Evolutionary conservation across 1,140 invertebrate species (phyloP).

Genomic region (Aplysia californica): DNA sequence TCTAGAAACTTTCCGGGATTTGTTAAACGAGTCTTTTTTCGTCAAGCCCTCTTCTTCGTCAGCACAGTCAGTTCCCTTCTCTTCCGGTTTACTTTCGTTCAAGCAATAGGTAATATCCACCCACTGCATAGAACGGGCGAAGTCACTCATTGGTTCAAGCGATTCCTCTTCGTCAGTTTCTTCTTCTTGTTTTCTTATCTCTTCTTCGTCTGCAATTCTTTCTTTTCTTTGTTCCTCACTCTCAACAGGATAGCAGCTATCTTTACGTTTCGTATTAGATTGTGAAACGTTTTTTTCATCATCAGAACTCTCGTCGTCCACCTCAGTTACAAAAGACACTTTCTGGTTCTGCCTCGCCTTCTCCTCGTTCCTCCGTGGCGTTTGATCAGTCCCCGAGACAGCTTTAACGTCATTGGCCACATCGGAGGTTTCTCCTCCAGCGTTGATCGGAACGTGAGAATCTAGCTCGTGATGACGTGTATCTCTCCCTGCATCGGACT

Average conservation of each 20-base stretch:
- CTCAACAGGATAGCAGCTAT: background rate
- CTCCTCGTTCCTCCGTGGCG: too few relatives aligned
- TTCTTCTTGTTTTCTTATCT: background rate
- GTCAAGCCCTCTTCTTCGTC: background rate
- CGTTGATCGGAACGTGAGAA: too few relatives aligned
- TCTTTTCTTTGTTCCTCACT: too few relatives aligned
- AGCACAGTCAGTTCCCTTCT: background rate
- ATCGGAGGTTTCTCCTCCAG: too few relatives aligned
- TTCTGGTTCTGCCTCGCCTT: too few relatives aligned
- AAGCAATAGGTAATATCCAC: constrained; percentile 24
- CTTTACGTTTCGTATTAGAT: background rate
- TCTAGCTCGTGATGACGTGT: too few relatives aligned
- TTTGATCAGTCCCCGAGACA: too few relatives aligned
- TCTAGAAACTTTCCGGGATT: constrained; percentile 4
- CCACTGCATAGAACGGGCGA: constrained; percentile 16
- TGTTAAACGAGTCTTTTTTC: constrained; percentile 2
- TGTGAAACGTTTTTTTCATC: too few relatives aligned
- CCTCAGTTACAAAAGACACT: background rate
- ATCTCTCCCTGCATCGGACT: too few relatives aligned
- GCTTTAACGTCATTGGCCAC: too few relatives aligned
- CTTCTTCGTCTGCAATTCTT: background rate
- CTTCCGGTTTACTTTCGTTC: background rate
- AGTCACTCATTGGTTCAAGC: constrained; percentile 21
- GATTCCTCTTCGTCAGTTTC: background rate
- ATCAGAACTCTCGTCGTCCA: background rate